These are phyloP conservation scores for Enteromius afrohamiltoni DNA, from an alignment of 2,797 vertebrate genomes.

Conservation along the genomic window DNA sequence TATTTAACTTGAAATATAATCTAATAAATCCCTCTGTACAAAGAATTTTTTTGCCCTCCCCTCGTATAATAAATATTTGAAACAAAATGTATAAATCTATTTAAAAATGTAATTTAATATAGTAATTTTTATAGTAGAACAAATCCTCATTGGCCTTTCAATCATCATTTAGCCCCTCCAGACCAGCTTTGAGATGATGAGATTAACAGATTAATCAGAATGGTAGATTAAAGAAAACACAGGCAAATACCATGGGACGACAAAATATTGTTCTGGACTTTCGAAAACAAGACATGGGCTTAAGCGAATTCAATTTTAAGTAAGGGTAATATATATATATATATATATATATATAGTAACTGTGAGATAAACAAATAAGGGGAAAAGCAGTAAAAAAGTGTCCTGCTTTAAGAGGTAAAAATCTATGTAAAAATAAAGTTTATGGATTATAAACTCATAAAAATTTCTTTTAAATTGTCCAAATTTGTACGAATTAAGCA, in stretches of 20 bases:
- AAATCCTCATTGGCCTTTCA: conserved; percentile 39
- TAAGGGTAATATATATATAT: neutral
- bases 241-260: conserved; percentile 4
- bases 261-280: conserved; percentile 3
- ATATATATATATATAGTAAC: neutral
- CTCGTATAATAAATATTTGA: conserved; percentile 18
- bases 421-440: neutral
- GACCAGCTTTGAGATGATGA: conserved; percentile 25
- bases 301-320: neutral
- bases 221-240: conserved; percentile 30
- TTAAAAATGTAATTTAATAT: conserved; percentile 35
- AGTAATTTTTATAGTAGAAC: conserved; percentile 8
- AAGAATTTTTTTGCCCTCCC: conserved; percentile 19
- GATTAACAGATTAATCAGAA: conserved; percentile 41
- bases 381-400: neutral
- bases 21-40: conserved; percentile 30
- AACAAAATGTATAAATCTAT: conserved; percentile 28
- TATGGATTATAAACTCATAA: neutral
- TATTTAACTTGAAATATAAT: conserved; percentile 41
- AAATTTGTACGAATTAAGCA: too few species aligned
- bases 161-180: conserved; percentile 4
- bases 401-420: conserved; percentile 1
- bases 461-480: too few species aligned
- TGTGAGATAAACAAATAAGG: neutral
- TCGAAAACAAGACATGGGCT: neutral